These are phyloP conservation scores for Pavo muticus DNA, from an alignment of 2,113 vertebrate species.

Conservation along the genomic window DNA sequence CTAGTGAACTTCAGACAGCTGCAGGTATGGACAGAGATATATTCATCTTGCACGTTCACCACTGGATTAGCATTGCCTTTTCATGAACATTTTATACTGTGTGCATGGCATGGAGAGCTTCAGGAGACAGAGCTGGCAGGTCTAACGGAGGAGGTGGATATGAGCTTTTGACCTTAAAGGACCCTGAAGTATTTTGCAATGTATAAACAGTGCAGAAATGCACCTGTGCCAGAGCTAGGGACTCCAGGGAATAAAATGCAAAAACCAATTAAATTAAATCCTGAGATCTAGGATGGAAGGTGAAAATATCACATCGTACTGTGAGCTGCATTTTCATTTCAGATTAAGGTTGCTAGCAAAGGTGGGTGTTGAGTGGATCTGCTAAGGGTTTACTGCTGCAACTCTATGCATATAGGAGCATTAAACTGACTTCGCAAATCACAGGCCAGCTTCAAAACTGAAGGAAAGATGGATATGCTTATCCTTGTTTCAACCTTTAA, in stretches of 20 bases:
- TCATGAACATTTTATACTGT: neutral
- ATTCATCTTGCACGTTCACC: neutral
- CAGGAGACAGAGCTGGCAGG: fast-evolving
- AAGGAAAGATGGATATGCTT: neutral
- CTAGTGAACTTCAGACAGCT: fast-evolving
- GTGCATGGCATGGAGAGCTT: neutral
- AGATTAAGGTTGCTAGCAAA: neutral
- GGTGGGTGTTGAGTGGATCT: neutral
- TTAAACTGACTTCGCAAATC: neutral
- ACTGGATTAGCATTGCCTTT: neutral
- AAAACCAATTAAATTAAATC: neutral
- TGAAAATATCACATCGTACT: neutral
- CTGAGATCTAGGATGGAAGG: neutral
- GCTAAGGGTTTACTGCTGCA: neutral
- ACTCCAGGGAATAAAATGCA: neutral
- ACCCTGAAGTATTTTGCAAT: neutral
- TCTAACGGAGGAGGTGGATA: neutral
- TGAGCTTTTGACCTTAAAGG: neutral
- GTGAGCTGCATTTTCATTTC: neutral
- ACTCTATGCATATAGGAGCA: neutral
- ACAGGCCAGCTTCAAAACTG: neutral
- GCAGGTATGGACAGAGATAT: neutral
- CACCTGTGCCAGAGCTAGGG: neutral
- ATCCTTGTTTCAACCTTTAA: neutral
- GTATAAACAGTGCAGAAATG: neutral